A percentile compares a stretch with the other conserved stretches of the same genome.
phyloP scores from a whole-genome alignment of 92 coral and sea anemone species.

The Siderastrea radians region DNA sequence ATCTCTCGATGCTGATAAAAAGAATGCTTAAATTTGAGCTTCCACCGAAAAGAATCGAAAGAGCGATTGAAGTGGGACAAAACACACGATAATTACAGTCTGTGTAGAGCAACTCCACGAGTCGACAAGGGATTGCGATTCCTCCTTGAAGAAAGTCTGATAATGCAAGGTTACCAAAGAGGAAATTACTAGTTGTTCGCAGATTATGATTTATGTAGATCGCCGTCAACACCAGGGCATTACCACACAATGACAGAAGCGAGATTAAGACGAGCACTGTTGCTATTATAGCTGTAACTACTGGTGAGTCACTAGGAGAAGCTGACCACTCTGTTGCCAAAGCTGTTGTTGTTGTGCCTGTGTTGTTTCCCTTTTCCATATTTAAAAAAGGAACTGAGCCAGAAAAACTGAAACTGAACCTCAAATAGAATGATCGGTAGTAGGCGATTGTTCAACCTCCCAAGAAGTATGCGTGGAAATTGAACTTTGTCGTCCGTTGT shows the following conservation, averaged over 20 bases:
- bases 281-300: slow-evolving; percentile 45
- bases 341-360: background rate
- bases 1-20: slow-evolving; percentile 81
- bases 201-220: slow-evolving; percentile 56
- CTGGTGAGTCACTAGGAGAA: background rate
- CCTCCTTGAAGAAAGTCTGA: slow-evolving; percentile 81
- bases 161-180: slow-evolving; percentile 78
- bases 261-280: slow-evolving; percentile 50
- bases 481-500: too few relatives aligned
- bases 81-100: slow-evolving; percentile 28
- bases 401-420: background rate
- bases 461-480: too few relatives aligned
- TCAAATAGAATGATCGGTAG: too few relatives aligned
- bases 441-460: too few relatives aligned
- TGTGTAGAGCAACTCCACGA: slow-evolving; percentile 50
- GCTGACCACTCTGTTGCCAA: background rate
- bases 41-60: slow-evolving; percentile 80
- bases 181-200: slow-evolving; percentile 74
- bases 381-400: background rate
- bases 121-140: slow-evolving; percentile 76
- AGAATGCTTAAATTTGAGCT: slow-evolving; percentile 77
- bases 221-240: slow-evolving; percentile 74
- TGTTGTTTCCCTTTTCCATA: background rate
- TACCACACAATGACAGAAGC: slow-evolving; percentile 70
- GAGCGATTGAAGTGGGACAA: slow-evolving; percentile 61